A percentile compares a stretch with the other conserved stretches of the same genome.
phyloP scores from a whole-genome alignment of 1,140 invertebrate genomes.

The Brachystomella parvula region DNA sequence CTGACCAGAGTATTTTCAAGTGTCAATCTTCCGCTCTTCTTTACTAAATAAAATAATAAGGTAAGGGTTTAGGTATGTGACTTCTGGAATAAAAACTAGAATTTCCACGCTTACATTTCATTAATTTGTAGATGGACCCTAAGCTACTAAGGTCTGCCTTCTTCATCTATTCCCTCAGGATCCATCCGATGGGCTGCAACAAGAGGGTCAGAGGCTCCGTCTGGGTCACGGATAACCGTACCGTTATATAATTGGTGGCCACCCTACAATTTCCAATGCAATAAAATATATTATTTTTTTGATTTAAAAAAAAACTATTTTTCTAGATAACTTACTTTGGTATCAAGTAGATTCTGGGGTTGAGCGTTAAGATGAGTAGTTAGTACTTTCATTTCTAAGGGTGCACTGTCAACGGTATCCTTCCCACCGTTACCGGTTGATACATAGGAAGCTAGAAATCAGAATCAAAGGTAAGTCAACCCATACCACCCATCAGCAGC shows the following conservation, averaged over 20 bases:
- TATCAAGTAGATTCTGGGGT: constrained; percentile 2
- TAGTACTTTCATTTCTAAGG: constrained; percentile 6
- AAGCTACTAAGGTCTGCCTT: background rate
- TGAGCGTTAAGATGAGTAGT: background rate
- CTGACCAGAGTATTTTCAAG: no score
- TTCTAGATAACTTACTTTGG: background rate
- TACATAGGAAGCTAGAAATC: background rate
- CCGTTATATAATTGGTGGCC: background rate
- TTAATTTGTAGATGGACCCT: background rate
- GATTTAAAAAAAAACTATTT: background rate
- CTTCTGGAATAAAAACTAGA: background rate
- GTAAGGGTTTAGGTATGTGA: background rate
- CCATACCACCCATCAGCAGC: background rate
- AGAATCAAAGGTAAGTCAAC: no score
- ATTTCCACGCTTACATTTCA: background rate
- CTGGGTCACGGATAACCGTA: background rate
- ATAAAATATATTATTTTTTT: background rate
- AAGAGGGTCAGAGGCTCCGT: background rate
- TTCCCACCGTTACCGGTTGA: background rate
- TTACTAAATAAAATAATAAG: no score
- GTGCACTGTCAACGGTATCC: constrained; percentile 14
- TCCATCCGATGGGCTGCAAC: background rate
- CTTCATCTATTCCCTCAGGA: background rate
- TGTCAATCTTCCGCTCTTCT: no score
- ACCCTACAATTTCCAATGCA: background rate